A percentile compares a stretch with the other conserved stretches of the same genome.
Evolutionary conservation across 2,888 invertebrate genomes (phyloP).

Genomic region (Drosophila phalerata): DNA sequence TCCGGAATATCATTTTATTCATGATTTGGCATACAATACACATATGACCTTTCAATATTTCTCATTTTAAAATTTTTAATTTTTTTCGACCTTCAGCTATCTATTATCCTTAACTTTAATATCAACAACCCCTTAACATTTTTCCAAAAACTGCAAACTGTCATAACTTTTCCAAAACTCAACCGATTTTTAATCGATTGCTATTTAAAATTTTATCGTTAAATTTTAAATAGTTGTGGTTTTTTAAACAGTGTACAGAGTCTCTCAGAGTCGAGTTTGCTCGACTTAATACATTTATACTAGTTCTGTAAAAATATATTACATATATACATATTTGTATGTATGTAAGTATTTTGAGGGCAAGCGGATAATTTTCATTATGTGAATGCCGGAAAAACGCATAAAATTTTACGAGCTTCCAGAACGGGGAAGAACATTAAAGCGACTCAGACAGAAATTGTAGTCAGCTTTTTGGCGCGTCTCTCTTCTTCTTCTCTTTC

Average conservation of each 20-base stretch:
- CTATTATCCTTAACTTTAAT: too few species aligned
- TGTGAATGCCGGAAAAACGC: conserved; percentile 84
- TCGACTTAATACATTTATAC: not conserved
- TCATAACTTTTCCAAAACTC: too few species aligned
- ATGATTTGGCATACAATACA: too few species aligned
- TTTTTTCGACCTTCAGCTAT: too few species aligned
- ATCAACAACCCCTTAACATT: too few species aligned
- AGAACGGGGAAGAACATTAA: conserved; percentile 78
- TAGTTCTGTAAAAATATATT: not conserved
- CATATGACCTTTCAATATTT: too few species aligned
- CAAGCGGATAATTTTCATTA: conserved; percentile 77
- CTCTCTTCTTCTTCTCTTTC: conserved; percentile 20
- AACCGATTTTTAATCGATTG: too few species aligned
- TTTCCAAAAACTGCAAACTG: too few species aligned
- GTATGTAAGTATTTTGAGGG: conserved; percentile 34
- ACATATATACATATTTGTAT: not conserved
- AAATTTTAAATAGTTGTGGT: too few species aligned
- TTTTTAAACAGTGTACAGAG: not conserved
- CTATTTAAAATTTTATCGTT: too few species aligned
- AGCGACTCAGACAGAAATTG: conserved; percentile 69
- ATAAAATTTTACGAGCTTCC: conserved; percentile 84
- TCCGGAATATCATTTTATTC: too few species aligned
- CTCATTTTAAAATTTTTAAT: too few species aligned
- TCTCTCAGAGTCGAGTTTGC: not conserved
- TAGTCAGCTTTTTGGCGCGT: conserved; percentile 76